These are phyloP conservation scores for Drosophila prosaltans DNA, from an alignment of 1,140 invertebrate species.

Conservation along the genomic window DNA sequence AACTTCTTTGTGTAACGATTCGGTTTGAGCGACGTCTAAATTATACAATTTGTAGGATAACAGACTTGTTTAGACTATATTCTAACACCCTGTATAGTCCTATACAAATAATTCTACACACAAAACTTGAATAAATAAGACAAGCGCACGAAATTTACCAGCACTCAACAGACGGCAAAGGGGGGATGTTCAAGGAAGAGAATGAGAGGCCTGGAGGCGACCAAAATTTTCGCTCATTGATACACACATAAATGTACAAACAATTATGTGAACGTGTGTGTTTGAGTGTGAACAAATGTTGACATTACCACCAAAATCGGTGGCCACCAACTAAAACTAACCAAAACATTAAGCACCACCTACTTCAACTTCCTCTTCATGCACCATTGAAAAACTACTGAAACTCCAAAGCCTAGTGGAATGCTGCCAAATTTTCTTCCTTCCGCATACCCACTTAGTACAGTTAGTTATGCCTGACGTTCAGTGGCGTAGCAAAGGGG, in stretches of 20 bases:
- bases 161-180: not conserved
- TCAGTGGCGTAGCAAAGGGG: no score
- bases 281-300: constrained; percentile 17
- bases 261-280: constrained; percentile 1
- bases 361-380: not conserved
- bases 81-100: constrained; percentile 45
- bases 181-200: not conserved
- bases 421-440: not conserved
- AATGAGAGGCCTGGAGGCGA: constrained; percentile 10
- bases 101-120: constrained; percentile 57
- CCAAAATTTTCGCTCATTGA: constrained; percentile 17
- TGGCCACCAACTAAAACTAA: constrained; percentile 19
- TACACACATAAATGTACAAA: not conserved
- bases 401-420: constrained; percentile 19
- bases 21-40: not conserved
- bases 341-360: not conserved
- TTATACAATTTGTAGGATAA: not conserved
- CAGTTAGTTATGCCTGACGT: no score
- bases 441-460: not conserved
- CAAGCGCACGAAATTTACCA: constrained; percentile 56
- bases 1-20: no score
- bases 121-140: constrained; percentile 67
- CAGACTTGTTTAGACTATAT: not conserved
- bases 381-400: constrained; percentile 10
- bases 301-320: constrained; percentile 27